Percentiles rank a stretch among this genome's conserved stretches.
Evolutionary conservation across 2,888 invertebrate genomes (phyloP).

Genomic region (Agriopis leucophaearia): DNA sequence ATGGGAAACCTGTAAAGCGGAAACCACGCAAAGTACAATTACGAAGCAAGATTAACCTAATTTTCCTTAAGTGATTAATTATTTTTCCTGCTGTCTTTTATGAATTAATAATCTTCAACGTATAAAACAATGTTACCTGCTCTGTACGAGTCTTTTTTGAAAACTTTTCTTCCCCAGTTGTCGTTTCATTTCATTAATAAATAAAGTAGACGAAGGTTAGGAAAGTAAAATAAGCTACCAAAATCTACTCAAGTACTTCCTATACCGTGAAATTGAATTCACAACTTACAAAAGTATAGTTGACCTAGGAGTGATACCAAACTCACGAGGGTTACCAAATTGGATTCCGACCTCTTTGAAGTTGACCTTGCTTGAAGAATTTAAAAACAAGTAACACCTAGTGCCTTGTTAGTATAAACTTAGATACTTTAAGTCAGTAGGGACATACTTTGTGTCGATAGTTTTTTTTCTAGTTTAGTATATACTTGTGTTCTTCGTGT

Average conservation of each 20-base stretch:
- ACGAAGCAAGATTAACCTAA: slow-evolving; percentile 11
- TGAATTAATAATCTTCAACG: background rate
- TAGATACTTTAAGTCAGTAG: too few relatives aligned
- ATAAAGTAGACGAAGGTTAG: background rate
- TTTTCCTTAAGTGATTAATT: slow-evolving; percentile 8
- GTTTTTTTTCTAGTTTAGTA: too few relatives aligned
- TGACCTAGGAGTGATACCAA: slow-evolving; percentile 17
- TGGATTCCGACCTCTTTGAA: slow-evolving; percentile 35
- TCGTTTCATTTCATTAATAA: slow-evolving; percentile 1
- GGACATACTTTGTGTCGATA: too few relatives aligned
- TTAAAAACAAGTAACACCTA: slow-evolving; percentile 13
- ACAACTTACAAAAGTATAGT: slow-evolving; percentile 24
- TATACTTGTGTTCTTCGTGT: too few relatives aligned
- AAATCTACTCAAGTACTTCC: slow-evolving; percentile 1
- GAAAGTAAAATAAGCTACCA: background rate
- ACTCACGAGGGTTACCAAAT: slow-evolving; percentile 29
- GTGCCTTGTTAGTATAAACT: background rate
- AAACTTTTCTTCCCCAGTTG: background rate
- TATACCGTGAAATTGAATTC: slow-evolving; percentile 25
- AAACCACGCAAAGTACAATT: slow-evolving; percentile 13
- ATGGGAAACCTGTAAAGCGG: slow-evolving; percentile 18
- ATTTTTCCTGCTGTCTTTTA: slow-evolving; percentile 2
- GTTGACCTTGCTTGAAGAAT: slow-evolving; percentile 19
- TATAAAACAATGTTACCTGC: too few relatives aligned
- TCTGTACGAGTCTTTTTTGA: background rate